These are phyloP conservation scores for Pelusios castaneus DNA, from an alignment of 2,113 vertebrate genomes.

Conservation along the genomic window DNA sequence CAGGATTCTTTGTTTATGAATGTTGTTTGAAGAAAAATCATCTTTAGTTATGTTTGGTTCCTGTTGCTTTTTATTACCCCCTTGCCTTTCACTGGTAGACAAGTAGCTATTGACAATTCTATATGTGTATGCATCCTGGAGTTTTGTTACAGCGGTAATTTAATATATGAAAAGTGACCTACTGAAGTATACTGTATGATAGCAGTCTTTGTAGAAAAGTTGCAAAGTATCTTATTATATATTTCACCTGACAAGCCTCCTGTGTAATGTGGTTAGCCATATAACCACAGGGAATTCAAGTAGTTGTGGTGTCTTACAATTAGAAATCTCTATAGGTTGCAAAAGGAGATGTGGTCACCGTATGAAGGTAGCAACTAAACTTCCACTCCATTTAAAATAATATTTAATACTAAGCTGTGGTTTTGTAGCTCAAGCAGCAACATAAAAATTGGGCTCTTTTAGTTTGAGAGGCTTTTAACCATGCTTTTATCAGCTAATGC, in stretches of 20 bases:
- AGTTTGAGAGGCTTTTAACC: background rate
- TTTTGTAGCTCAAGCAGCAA: background rate
- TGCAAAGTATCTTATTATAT: background rate
- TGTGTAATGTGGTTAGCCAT: background rate
- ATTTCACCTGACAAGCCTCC: slow-evolving; percentile 6
- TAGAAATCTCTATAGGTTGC: background rate
- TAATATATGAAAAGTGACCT: background rate
- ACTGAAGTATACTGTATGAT: background rate
- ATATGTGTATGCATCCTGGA: background rate
- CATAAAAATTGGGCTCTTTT: background rate
- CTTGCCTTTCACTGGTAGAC: background rate
- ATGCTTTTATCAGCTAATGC: background rate
- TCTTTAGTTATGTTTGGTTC: background rate
- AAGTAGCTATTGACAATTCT: background rate
- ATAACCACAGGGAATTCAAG: background rate
- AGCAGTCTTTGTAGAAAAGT: background rate
- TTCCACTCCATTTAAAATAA: background rate
- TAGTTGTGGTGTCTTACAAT: background rate
- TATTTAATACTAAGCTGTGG: background rate
- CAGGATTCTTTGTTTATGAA: background rate
- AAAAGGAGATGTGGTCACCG: background rate
- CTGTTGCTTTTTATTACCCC: background rate
- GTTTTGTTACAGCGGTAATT: background rate
- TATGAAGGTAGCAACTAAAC: background rate
- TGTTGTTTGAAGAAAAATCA: background rate